These are phyloP conservation scores for Siniperca undulata DNA, from an alignment of 2,797 vertebrate species.

Conservation along the genomic window DNA sequence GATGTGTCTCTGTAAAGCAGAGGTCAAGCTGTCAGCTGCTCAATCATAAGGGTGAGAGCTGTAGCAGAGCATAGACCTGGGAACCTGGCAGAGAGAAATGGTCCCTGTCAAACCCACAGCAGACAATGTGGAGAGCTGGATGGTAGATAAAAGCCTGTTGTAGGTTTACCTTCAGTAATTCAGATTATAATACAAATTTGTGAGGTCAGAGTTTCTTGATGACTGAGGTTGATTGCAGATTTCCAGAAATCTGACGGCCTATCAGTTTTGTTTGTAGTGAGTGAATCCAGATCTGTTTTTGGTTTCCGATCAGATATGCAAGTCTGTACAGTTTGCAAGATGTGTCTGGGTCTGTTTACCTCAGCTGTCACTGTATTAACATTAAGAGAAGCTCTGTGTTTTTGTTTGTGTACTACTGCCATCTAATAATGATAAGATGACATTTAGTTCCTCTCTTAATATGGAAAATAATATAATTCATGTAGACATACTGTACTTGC, in stretches of 20 bases:
- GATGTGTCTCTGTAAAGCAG: constrained; percentile 39
- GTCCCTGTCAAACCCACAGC: constrained; percentile 17
- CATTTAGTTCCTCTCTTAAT: neutral
- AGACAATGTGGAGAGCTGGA: constrained; percentile 21
- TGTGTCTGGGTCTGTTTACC: neutral
- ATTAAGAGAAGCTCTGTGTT: neutral
- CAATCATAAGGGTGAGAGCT: constrained; percentile 13
- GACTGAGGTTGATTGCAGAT: neutral
- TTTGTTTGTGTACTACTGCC: neutral
- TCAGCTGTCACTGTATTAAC: neutral
- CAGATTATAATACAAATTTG: neutral
- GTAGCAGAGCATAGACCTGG: constrained; percentile 10
- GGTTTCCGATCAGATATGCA: neutral
- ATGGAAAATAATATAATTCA: neutral
- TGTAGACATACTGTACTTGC: neutral
- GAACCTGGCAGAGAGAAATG: constrained; percentile 33
- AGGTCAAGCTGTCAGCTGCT: constrained; percentile 66
- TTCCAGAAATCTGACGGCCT: neutral
- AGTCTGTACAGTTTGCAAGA: constrained; percentile 9
- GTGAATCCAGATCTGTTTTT: neutral
- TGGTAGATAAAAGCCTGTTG: constrained; percentile 1
- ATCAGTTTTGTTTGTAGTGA: neutral
- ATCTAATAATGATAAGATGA: neutral
- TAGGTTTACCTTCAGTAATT: neutral
- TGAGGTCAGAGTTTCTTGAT: neutral